Percentiles rank a stretch among this genome's conserved stretches.
These are phyloP conservation scores for Parotia lawesii DNA, from an alignment of 2,113 vertebrate genomes.

Conservation along the genomic window DNA sequence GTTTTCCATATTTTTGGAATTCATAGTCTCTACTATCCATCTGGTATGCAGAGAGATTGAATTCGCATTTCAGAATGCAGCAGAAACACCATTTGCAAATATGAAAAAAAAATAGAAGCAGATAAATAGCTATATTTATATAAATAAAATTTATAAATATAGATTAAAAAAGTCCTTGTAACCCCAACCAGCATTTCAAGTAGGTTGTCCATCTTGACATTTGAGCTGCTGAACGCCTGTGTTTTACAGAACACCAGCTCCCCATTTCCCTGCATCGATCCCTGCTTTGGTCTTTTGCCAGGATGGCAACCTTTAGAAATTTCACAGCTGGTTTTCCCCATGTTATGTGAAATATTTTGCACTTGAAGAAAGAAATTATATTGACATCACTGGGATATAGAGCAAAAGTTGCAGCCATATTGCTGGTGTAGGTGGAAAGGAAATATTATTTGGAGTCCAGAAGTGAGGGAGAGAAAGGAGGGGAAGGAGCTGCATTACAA, in stretches of 20 bases:
- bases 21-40: neutral
- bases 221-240: neutral
- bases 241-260: neutral
- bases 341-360: neutral
- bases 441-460: neutral
- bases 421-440: neutral
- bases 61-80: neutral
- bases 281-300: neutral
- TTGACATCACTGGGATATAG: neutral
- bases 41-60: neutral
- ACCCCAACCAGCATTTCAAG: neutral
- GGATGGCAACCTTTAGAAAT: neutral
- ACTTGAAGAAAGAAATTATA: neutral
- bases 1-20: neutral
- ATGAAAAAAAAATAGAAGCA: neutral
- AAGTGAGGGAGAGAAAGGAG: neutral
- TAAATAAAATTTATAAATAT: neutral
- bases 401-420: neutral
- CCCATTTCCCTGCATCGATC: accelerated
- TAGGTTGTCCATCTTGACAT: neutral
- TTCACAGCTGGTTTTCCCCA: neutral
- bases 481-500: neutral
- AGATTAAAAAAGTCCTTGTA: neutral
- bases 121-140: neutral
- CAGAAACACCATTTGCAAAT: neutral